Evolutionary conservation across 2,888 invertebrate genomes (phyloP).

Genomic region (Eretmocerus hayati): DNA sequence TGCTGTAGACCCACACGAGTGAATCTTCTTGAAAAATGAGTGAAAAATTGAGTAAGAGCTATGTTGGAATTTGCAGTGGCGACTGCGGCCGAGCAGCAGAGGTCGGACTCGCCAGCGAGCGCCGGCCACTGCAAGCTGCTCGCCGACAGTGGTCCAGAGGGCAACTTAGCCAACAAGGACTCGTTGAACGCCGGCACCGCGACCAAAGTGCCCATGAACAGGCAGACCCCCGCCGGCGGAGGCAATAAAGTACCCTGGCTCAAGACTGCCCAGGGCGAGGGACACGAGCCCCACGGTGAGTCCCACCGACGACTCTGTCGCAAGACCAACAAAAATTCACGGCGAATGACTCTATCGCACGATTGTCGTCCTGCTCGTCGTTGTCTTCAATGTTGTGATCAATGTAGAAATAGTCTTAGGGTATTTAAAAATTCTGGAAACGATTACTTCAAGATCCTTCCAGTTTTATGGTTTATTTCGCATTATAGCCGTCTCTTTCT

Average conservation of each 20-base stretch:
- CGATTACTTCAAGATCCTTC: no score
- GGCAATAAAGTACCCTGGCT: constrained; percentile 37
- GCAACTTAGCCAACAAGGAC: constrained; percentile 41
- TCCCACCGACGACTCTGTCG: constrained; percentile 23
- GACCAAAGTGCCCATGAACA: neutral
- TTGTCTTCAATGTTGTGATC: no score
- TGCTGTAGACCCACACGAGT: no score
- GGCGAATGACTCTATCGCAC: no score
- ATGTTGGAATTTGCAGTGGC: constrained; percentile 41
- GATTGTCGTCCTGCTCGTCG: no score
- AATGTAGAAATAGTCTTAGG: no score
- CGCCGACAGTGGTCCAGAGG: constrained; percentile 33
- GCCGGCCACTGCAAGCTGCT: neutral
- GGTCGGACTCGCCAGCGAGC: constrained; percentile 45
- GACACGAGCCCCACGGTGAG: constrained; percentile 47
- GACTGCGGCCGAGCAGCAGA: constrained; percentile 44
- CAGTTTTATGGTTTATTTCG: no score
- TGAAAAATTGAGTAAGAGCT: neutral
- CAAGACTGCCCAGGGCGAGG: constrained; percentile 43
- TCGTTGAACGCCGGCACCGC: constrained; percentile 43
- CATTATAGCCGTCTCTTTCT: no score
- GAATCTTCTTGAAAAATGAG: no score
- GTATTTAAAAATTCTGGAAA: no score
- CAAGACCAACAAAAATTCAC: neutral
- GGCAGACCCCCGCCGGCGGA: neutral